Evolutionary conservation across 2,113 vertebrate species (phyloP).

Genomic region (Nothobranchius kuhntae): DNA sequence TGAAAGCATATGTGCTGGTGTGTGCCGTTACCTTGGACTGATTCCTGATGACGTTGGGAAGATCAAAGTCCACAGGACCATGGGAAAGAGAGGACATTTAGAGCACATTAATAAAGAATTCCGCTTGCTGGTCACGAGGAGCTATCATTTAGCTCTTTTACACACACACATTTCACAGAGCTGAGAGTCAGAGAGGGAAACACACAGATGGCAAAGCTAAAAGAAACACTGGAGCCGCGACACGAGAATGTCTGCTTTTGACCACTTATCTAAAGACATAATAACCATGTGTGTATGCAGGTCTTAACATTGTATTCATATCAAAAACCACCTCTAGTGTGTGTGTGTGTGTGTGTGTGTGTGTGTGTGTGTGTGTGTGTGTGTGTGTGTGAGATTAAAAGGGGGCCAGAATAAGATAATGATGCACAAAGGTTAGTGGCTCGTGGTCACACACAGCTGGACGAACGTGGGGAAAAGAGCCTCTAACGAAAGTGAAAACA

Average conservation of each 20-base stretch:
- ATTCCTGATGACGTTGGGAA: conserved; percentile 65
- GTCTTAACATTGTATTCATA: too few relatives aligned
- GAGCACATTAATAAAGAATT: conserved; percentile 14
- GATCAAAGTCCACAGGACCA: conserved; percentile 50
- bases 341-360: conserved; percentile 3
- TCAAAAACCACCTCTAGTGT: not conserved
- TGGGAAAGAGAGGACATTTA: conserved; percentile 49
- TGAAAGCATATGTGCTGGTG: conserved; percentile 18
- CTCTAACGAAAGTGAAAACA: not conserved
- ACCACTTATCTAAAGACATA: conserved; percentile 3
- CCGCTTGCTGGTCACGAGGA: not conserved
- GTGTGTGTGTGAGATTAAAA: conserved; percentile 3
- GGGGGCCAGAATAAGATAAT: conserved; percentile 38
- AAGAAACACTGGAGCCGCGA: not conserved
- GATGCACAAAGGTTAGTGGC: conserved; percentile 34
- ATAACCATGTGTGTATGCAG: not conserved
- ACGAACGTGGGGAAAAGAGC: not conserved
- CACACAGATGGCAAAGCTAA: conserved; percentile 3
- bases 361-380: conserved; percentile 9
- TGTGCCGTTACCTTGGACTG: conserved; percentile 71
- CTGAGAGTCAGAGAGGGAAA: conserved; percentile 9
- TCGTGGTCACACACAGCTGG: conserved; percentile 18
- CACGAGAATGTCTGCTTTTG: conserved; percentile 12
- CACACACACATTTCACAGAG: not conserved
- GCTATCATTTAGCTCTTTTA: not conserved